These are phyloP conservation scores for Melanaphis sacchari DNA, from an alignment of 1,140 invertebrate species.

Conservation along the genomic window DNA sequence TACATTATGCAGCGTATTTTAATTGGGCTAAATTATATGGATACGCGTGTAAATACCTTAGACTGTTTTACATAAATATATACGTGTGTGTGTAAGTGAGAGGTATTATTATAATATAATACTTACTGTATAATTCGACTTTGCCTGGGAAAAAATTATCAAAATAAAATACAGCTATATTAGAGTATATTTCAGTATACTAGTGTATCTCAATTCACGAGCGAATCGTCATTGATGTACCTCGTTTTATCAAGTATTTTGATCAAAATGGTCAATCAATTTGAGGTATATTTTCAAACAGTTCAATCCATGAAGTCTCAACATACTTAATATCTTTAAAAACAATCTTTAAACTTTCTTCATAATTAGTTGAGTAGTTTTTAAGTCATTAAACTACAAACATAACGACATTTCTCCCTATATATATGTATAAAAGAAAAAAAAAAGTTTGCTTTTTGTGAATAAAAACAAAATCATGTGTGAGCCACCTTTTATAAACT, in stretches of 20 bases:
- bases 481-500: background rate
- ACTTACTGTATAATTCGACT: background rate
- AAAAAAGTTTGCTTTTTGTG: background rate
- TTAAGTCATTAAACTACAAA: background rate
- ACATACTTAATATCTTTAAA: background rate
- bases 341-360: background rate
- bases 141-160: background rate
- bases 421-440: background rate
- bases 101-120: background rate
- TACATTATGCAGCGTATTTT: background rate
- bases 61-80: background rate
- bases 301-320: background rate
- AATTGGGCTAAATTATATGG: constrained; percentile 23
- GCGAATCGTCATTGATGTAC: background rate
- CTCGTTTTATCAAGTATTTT: background rate
- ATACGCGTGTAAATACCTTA: background rate
- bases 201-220: background rate
- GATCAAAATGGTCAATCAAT: background rate
- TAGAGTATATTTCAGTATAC: background rate
- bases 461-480: background rate
- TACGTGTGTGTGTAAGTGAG: background rate
- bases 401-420: background rate
- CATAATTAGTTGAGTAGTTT: background rate
- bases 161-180: background rate
- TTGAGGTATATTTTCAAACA: background rate